Evolutionary conservation across 1,140 invertebrate species (phyloP).

Genomic region (Drosophila kurseongensis): DNA sequence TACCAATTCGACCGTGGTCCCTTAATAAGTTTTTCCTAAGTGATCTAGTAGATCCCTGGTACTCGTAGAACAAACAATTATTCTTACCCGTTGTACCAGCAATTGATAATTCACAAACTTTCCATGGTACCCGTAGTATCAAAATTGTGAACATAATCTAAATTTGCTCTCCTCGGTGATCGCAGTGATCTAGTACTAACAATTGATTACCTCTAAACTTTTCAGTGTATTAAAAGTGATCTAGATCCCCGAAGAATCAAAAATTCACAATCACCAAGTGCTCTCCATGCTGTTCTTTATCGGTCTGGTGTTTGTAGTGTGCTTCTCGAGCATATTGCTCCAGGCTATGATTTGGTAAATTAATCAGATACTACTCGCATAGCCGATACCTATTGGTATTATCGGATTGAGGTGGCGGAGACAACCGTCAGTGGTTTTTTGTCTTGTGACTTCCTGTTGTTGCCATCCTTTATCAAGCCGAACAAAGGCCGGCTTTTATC

Average conservation of each 20-base stretch:
- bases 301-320: constrained; percentile 43
- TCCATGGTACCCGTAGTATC: neutral
- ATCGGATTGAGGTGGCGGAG: constrained; percentile 13
- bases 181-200: neutral
- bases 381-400: constrained; percentile 10
- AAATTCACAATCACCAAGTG: constrained; percentile 11
- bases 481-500: constrained; percentile 41
- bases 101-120: neutral
- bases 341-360: constrained; percentile 63
- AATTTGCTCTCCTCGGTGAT: neutral
- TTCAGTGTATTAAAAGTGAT: neutral
- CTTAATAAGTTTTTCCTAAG: constrained; percentile 8
- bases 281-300: constrained; percentile 45
- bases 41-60: constrained; percentile 1
- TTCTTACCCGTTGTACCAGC: constrained; percentile 8
- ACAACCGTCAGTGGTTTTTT: constrained; percentile 17
- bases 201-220: neutral
- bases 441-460: constrained; percentile 63
- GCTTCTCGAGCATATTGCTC: constrained; percentile 38
- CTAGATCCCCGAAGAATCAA: neutral
- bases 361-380: constrained; percentile 1
- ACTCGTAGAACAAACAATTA: constrained; percentile 5
- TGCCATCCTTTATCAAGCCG: constrained; percentile 47
- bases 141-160: too few relatives aligned
- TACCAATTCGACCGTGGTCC: constrained; percentile 19